phyloP scores from a whole-genome alignment of 2,888 invertebrate species.

The Oxycera nigricornis region DNA sequence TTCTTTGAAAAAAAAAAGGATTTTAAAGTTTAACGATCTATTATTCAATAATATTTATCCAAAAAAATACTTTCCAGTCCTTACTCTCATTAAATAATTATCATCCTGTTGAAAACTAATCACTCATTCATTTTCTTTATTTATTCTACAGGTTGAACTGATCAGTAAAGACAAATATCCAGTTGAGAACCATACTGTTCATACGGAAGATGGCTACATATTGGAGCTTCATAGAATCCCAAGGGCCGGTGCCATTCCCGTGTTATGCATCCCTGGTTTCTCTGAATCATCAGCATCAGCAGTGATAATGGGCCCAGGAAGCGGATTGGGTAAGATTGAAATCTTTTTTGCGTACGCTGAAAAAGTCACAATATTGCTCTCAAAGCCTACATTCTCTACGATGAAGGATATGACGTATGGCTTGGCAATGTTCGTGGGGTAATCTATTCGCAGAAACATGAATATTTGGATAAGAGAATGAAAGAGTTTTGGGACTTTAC shows the following conservation, averaged over 20 bases:
- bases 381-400: conserved; percentile 18
- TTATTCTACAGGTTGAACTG: conserved; percentile 60
- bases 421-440: conserved; percentile 49
- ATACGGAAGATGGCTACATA: conserved; percentile 80
- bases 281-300: conserved; percentile 77
- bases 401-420: conserved; percentile 50
- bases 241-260: conserved; percentile 64
- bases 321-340: conserved; percentile 58
- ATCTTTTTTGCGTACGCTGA: background rate
- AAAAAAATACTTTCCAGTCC: too few relatives aligned
- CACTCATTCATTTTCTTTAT: background rate
- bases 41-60: too few relatives aligned
- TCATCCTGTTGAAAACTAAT: background rate
- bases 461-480: conserved; percentile 31
- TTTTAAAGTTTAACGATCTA: too few relatives aligned
- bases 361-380: background rate
- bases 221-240: conserved; percentile 77
- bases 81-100: too few relatives aligned
- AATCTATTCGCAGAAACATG: conserved; percentile 48
- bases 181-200: conserved; percentile 69
- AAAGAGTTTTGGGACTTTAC: conserved; percentile 43
- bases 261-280: conserved; percentile 75
- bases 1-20: too few relatives aligned
- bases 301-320: conserved; percentile 74
- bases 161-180: conserved; percentile 71